Base-by-base conservation (phyloP, 2,113 vertebrate genomes). In the Aphyosemion australe region DNA sequence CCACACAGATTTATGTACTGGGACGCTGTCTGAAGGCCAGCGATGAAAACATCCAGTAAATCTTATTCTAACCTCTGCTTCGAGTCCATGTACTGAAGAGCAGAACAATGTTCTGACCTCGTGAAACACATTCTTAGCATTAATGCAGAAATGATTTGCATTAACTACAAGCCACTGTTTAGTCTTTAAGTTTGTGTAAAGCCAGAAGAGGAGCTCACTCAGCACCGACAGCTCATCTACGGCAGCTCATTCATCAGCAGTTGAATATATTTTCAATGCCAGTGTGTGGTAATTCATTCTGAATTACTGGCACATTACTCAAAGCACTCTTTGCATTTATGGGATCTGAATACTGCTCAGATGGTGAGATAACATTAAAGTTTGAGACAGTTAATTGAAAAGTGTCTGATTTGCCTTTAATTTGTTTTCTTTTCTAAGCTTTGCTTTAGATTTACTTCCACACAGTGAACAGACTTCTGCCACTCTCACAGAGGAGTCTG, bases 41-140 rank as follows among this genome's bases (percentile, higher is more conserved):
- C 19, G 31, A 54, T 53, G 19, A 63, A 72, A 59, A 59, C 16
- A 52, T 45, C 12, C 26, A 18, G 20, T 41, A 16, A 60, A 21
- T 37, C 34, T 37, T 37, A 37, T 37, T 37, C 34, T 37, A 37
- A 8, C 34, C 34, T 7, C 34, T 37, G 34, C 34, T 10, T 37
- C 34, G 1, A 37, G 6, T 37, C 34, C 6, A 1, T 37, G 34
- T 8, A 8, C 34, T 10, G 9, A 8, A 37, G 6, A 37, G 34
- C 34, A 37, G 34, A 37, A 37, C 34, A 37, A 37, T 37, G 20
- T 1, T 64, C 46, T 41, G 19, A 66, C 37, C 39, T 45, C 39
- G 31, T 12, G 34, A 48, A 69, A 56, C 12, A 14, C 14, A 50
- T 34, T 58, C 18, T 52, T 60, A 12, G 34, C 14, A 32, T 42